These are phyloP conservation scores for Aviceda subcristata DNA, from an alignment of 2,113 vertebrate genomes.

Conservation along the genomic window DNA sequence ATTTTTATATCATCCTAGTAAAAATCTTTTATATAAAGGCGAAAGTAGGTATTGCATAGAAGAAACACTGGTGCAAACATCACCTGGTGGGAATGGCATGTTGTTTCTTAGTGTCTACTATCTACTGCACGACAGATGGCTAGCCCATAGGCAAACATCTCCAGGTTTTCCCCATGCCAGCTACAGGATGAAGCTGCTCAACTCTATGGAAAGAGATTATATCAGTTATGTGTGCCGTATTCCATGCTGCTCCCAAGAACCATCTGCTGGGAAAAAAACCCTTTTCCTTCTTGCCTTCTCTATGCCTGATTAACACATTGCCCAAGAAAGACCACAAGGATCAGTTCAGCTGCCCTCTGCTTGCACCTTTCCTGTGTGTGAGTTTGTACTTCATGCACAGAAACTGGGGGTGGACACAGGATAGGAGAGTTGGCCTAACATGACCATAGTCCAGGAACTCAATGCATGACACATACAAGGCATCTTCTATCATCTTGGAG, in stretches of 20 bases:
- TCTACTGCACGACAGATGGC: constrained; percentile 56
- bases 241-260: background rate
- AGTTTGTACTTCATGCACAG: background rate
- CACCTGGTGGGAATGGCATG: constrained; percentile 75
- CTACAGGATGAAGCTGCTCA: constrained; percentile 25
- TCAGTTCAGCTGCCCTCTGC: background rate
- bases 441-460: background rate
- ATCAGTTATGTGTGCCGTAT: background rate
- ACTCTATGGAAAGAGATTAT: background rate
- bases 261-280: background rate
- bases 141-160: constrained; percentile 61
- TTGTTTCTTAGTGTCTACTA: constrained; percentile 56
- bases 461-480: background rate
- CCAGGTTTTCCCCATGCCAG: constrained; percentile 20
- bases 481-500: background rate
- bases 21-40: constrained; percentile 83
- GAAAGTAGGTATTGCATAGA: constrained; percentile 82
- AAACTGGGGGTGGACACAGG: background rate
- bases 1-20: constrained; percentile 82
- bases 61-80: constrained; percentile 74
- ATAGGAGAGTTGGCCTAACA: background rate
- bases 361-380: background rate
- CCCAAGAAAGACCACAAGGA: background rate
- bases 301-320: background rate
- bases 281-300: background rate